Percentiles rank a stretch among this genome's conserved stretches.
These are phyloP conservation scores for Aplodontia rufa DNA, from an alignment of 2,113 vertebrate genomes.

Conservation along the genomic window DNA sequence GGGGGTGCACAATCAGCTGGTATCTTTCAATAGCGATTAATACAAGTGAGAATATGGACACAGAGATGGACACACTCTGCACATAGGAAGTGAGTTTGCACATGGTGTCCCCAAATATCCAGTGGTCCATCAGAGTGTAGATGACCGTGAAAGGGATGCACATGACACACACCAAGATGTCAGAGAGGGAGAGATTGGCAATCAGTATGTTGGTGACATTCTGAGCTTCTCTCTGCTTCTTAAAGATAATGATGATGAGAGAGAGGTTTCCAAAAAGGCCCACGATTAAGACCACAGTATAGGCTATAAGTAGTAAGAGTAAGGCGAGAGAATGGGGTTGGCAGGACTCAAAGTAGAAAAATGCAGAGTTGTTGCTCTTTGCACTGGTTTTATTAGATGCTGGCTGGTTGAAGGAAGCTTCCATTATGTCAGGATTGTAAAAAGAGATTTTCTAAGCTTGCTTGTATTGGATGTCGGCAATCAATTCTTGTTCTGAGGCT, in stretches of 20 bases:
- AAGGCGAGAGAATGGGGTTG: slow-evolving; percentile 74
- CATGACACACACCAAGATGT: slow-evolving; percentile 83
- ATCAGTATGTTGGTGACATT: slow-evolving; percentile 86
- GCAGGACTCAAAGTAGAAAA: slow-evolving; percentile 82
- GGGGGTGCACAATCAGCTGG: slow-evolving; percentile 85
- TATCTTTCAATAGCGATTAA: slow-evolving; percentile 85
- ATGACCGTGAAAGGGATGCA: slow-evolving; percentile 84
- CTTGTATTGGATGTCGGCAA: background rate
- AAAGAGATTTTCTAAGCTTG: slow-evolving; percentile 27
- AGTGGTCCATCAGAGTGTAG: slow-evolving; percentile 87
- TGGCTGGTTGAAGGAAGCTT: slow-evolving; percentile 48
- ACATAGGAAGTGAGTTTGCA: slow-evolving; percentile 84
- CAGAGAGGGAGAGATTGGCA: slow-evolving; percentile 85
- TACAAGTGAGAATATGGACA: slow-evolving; percentile 85
- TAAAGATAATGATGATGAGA: slow-evolving; percentile 83
- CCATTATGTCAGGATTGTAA: slow-evolving; percentile 67
- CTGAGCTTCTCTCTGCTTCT: slow-evolving; percentile 82
- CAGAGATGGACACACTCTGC: slow-evolving; percentile 84
- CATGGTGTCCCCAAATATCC: slow-evolving; percentile 85
- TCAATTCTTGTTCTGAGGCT: slow-evolving; percentile 46
- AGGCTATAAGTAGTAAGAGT: slow-evolving; percentile 81
- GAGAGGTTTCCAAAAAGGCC: slow-evolving; percentile 86
- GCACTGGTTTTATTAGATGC: slow-evolving; percentile 60
- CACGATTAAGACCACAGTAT: slow-evolving; percentile 78
- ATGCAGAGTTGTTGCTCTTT: slow-evolving; percentile 77